phyloP scores from a whole-genome alignment of 2,797 vertebrate species.

The Emydoidea blandingii region DNA sequence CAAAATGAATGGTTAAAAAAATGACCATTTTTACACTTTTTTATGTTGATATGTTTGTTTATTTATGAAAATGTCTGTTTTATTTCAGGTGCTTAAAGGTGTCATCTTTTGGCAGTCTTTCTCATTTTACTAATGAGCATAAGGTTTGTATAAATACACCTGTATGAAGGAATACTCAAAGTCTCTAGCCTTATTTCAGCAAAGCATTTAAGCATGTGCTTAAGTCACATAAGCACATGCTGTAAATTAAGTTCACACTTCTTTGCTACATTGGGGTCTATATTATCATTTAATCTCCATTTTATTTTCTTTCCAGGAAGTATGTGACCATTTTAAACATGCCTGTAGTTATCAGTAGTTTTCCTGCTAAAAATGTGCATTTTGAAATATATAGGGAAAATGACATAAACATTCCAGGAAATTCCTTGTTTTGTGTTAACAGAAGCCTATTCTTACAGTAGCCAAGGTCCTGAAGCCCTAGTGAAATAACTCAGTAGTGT shows the following conservation, averaged over 20 bases:
- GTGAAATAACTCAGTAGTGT: not conserved
- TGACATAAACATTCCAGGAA: not conserved
- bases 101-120: slow-evolving; percentile 86
- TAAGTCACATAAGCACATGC: not conserved
- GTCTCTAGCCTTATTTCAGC: not conserved
- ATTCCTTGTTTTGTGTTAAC: not conserved
- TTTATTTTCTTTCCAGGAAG: not conserved
- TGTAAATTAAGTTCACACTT: not conserved
- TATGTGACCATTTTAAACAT: not conserved
- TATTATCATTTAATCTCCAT: not conserved
- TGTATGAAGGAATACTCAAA: not conserved
- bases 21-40: not conserved
- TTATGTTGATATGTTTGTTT: not conserved
- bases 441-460: not conserved
- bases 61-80: not conserved
- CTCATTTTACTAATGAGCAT: slow-evolving; percentile 83
- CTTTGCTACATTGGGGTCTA: not conserved
- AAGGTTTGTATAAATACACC: slow-evolving; percentile 77
- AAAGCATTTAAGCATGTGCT: not conserved
- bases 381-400: not conserved
- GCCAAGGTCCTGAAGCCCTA: not conserved
- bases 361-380: not conserved
- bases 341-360: not conserved
- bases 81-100: slow-evolving; percentile 85
- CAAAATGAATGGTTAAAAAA: not conserved